Percentiles rank a stretch among this genome's conserved stretches.
Conservation (phyloP, 2,113 vertebrate species). For the Odontesthes bonariensis region DNA sequence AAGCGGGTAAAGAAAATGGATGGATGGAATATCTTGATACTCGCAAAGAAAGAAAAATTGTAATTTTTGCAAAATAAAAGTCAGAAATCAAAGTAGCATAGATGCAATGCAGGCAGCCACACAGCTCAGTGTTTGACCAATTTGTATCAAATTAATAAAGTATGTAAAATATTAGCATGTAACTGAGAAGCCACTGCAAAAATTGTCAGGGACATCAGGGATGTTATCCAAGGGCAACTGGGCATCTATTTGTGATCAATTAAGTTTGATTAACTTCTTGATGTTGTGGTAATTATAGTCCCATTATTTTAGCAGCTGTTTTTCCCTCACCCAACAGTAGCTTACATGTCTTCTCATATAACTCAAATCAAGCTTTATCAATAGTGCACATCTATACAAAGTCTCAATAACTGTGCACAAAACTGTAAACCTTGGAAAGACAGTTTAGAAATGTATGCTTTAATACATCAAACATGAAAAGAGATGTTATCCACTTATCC, state of each 20-base stretch:
- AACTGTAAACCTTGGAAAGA: conserved; percentile 27
- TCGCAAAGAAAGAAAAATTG: background rate
- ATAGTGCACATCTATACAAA: conserved; percentile 6
- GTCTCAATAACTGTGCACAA: conserved; percentile 11
- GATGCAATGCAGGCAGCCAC: conserved; percentile 17
- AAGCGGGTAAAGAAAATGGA: no score
- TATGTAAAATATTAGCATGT: conserved; percentile 37
- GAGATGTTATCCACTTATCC: conserved; percentile 45
- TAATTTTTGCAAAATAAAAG: conserved; percentile 15
- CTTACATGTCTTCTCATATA: conserved; percentile 21
- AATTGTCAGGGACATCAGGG: conserved; percentile 41
- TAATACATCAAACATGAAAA: conserved; percentile 53
- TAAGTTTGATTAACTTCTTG: conserved; percentile 55
- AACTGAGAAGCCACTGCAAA: conserved; percentile 47
- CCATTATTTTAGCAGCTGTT: conserved; percentile 45
- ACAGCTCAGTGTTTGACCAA: conserved; percentile 40
- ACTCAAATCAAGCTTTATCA: conserved; percentile 9
- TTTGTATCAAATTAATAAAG: conserved; percentile 34
- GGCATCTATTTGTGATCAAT: conserved; percentile 62
- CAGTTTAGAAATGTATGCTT: conserved; percentile 19
- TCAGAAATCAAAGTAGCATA: conserved; percentile 24
- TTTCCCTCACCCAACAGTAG: conserved; percentile 15
- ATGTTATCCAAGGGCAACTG: conserved; percentile 53
- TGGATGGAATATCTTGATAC: background rate
- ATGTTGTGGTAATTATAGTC: conserved; percentile 64